Conservation (phyloP, 2,888 invertebrate species). For the Cephus spinipes region DNA sequence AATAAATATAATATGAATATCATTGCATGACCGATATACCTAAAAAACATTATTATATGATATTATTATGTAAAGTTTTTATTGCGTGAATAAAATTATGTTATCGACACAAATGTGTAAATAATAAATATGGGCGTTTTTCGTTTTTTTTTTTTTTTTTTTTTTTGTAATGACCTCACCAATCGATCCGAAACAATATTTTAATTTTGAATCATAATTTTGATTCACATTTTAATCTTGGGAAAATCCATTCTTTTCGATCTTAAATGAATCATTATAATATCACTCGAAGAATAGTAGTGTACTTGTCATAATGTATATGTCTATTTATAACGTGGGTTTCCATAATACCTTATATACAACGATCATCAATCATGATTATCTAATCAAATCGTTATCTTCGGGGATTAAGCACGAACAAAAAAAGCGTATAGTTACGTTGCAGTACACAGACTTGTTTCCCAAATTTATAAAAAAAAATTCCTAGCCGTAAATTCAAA, state of each 20-base stretch:
- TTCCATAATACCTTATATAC: background rate
- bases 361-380: background rate
- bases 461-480: too few relatives aligned
- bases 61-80: conserved; percentile 52
- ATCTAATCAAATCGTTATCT: background rate
- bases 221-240: background rate
- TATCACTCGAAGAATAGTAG: background rate
- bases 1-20: conserved; percentile 26
- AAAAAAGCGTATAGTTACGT: background rate
- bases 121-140: conserved; percentile 11
- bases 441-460: too few relatives aligned
- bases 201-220: too few relatives aligned
- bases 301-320: too few relatives aligned
- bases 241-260: background rate
- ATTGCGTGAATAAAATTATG: conserved; percentile 54
- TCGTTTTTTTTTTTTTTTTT: background rate
- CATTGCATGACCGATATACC: conserved; percentile 45
- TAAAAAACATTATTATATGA: conserved; percentile 43
- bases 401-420: background rate
- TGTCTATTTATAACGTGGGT: background rate
- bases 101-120: conserved; percentile 40
- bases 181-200: background rate
- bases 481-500: too few relatives aligned
- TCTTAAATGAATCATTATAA: background rate
- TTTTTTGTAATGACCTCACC: background rate